phyloP scores from a whole-genome alignment of 2,888 invertebrate species.

The Dasypogon diadema region DNA sequence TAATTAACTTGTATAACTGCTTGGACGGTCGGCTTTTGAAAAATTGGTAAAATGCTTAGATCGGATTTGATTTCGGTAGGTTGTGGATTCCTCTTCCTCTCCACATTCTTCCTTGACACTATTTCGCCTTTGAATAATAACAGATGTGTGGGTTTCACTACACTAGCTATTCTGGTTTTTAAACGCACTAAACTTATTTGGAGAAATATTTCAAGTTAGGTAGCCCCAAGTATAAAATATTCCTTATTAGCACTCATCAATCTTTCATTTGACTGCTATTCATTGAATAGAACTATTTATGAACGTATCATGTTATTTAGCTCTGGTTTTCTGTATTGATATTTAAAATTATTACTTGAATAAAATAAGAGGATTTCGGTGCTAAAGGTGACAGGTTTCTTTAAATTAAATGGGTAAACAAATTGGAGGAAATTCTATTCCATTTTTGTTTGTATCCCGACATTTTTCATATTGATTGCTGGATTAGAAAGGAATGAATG shows the following conservation, averaged over 20 bases:
- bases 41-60: conserved; percentile 29
- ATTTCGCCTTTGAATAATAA: conserved; percentile 12
- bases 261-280: conserved; percentile 23
- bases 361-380: neutral
- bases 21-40: conserved; percentile 38
- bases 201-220: conserved; percentile 11
- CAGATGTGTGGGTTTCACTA: conserved; percentile 8
- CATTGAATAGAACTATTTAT: neutral
- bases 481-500: no score
- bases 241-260: conserved; percentile 39
- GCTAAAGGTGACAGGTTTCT: neutral
- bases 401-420: neutral
- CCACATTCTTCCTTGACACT: neutral
- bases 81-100: neutral
- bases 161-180: conserved; percentile 13
- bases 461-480: no score
- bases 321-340: neutral
- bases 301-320: conserved; percentile 18
- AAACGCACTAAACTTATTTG: neutral
- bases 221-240: conserved; percentile 18
- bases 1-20: conserved; percentile 45
- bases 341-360: neutral
- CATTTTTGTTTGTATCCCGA: neutral
- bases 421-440: neutral
- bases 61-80: conserved; percentile 4